These are phyloP conservation scores for Benthosema pterotum DNA, from an alignment of 2,797 vertebrate species.

Conservation along the genomic window DNA sequence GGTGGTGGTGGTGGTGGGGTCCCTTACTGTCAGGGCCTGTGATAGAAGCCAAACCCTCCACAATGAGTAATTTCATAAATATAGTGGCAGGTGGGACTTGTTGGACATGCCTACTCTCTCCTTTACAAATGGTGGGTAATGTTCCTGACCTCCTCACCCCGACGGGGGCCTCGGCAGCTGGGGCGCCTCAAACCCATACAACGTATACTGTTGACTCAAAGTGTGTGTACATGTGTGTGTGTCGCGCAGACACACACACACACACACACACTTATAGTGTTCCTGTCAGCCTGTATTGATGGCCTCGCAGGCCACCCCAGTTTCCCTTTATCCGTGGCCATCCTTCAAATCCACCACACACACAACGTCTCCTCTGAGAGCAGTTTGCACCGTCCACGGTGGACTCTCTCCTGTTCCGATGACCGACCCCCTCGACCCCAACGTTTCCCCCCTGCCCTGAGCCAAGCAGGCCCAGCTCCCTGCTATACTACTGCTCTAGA, in stretches of 20 bases:
- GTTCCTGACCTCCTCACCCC: conserved; percentile 75
- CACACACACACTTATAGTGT: conserved; percentile 20
- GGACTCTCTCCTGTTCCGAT: too few relatives aligned
- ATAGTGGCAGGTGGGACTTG: conserved; percentile 75
- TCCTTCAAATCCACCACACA: conserved; percentile 56
- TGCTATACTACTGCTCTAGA: too few relatives aligned
- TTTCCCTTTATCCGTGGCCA: conserved; percentile 37
- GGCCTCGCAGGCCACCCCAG: conserved; percentile 54
- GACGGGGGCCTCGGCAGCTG: conserved; percentile 66
- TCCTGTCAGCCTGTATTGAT: conserved; percentile 49
- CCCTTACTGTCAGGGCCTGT: conserved; percentile 58
- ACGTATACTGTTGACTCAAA: conserved; percentile 51
- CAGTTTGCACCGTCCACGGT: too few relatives aligned
- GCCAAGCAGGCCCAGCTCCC: too few relatives aligned
- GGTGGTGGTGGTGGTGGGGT: too few relatives aligned
- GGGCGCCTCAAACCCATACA: conserved; percentile 63
- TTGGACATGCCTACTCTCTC: conserved; percentile 74
- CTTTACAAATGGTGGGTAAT: conserved; percentile 75
- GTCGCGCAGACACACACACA: conserved; percentile 3
- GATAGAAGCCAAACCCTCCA: conserved; percentile 69
- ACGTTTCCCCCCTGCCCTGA: too few relatives aligned
- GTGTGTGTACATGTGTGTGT: conserved; percentile 25
- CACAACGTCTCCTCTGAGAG: neutral
- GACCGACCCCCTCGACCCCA: too few relatives aligned
- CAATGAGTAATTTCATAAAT: conserved; percentile 72